Base-by-base conservation (phyloP, 1,140 invertebrate genomes). In the Daktulosphaira vitifoliae region DNA sequence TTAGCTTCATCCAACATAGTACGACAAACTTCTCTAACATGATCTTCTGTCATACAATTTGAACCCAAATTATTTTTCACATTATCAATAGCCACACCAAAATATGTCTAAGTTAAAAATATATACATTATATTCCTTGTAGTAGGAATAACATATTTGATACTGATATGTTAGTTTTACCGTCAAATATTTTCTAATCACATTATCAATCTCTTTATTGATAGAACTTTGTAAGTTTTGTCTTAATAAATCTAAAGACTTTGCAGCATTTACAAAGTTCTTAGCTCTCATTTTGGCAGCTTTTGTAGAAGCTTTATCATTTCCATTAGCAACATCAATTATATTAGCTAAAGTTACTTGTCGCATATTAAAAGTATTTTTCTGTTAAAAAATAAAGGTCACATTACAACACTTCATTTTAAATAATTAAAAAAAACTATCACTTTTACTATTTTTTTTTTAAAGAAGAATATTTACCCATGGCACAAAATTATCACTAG, bases 1-100 rank as follows among this genome's bases (percentile, higher is more conserved):
- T 88, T 85, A 6, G 86, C 86, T 68, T 89, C 86, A 74, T 90
- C 88, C 54, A 90, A 75, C 74, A 90, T 88, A 54, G 86, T 81
- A 67, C 83, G 77, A 72, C 86, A 88, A 0, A 89, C 82, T 66
- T 82, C 81, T 68, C 81, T 77, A 66, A 89, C 78, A 73, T 87
- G 84, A 70, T 89, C 86, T 74, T 89, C 85, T 70, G 79, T 82
- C 0, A 89, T 83, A 69, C 84, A 82, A 71, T 76, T 75, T 18
- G 81, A 80, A 23, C 86, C 87, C 70, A 87, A 78, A 76, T 90
- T 90, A 65, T 79, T 76, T 69, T 80, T 79, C 54, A 90, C 87
- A 72, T 90, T 90, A 65, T 83, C 81, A n/a, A 89, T 81, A 38
- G 85, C 88, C 67, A 86, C 85, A 68, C 84, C 82, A 75, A 90